Percentiles rank a stretch among this genome's conserved stretches.
phyloP scores from a whole-genome alignment of 1,140 invertebrate species.

The Acromyrmex charruanus region DNA sequence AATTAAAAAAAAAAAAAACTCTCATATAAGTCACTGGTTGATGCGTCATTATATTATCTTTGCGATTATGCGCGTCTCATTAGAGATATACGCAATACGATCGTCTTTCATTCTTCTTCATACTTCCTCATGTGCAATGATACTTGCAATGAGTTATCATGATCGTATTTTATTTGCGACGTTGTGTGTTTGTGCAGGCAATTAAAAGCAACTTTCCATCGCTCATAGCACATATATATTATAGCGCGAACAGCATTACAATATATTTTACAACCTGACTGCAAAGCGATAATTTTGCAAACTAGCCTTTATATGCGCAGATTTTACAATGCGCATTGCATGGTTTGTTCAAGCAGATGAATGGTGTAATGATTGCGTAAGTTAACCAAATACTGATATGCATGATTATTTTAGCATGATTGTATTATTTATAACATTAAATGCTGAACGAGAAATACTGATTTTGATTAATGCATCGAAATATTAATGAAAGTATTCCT shows the following conservation, averaged over 20 bases:
- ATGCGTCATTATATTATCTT: conserved; percentile 59
- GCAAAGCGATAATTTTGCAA: conserved; percentile 51
- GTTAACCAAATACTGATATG: neutral
- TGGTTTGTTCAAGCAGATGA: neutral
- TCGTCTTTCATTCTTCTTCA: conserved; percentile 41
- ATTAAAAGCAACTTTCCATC: conserved; percentile 62
- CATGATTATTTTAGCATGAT: neutral
- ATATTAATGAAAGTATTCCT: neutral
- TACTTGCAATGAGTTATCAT: conserved; percentile 64
- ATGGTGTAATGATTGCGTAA: conserved; percentile 35
- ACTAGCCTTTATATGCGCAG: conserved; percentile 32
- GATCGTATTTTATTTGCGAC: conserved; percentile 63
- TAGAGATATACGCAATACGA: conserved; percentile 21
- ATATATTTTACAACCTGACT: conserved; percentile 43
- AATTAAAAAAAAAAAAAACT: conserved; percentile 13
- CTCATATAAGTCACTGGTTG: neutral
- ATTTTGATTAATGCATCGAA: neutral
- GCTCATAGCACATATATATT: neutral
- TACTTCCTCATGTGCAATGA: conserved; percentile 30
- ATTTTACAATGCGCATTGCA: conserved; percentile 46
- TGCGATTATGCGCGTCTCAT: conserved; percentile 26
- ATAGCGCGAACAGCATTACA: conserved; percentile 5
- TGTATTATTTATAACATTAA: neutral
- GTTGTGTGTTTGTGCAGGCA: neutral
- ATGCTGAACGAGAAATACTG: neutral